Base-by-base conservation (phyloP, 2,797 vertebrate genomes). In the Crenichthys baileyi region DNA sequence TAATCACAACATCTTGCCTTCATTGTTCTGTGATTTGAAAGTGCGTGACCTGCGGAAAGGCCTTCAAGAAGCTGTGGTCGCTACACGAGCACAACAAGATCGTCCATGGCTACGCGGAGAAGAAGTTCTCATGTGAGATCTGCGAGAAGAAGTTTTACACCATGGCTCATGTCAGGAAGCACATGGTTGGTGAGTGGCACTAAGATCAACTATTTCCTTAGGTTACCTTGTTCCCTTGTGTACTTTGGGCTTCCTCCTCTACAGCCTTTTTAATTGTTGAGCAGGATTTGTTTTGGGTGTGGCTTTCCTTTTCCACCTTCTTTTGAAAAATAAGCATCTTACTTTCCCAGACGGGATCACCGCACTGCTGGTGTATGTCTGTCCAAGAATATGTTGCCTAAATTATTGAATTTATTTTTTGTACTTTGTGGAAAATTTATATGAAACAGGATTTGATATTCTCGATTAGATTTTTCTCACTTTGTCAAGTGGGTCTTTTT, bases 81-180 rank as follows among this genome's bases (percentile, higher is more conserved):
- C 91, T 99, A 70, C 98, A 99, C 0, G 98, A 99, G 84, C 98
- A 99, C 86, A 99, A 98, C 94, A 99, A 99, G 94, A 98, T 98
- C 0, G 97, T 99, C 81, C 98, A 99, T 0, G 97, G 98, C 86
- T 99, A 98, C 0, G 98, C 98, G 0, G 98, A 99, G 93, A 99
- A 99, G 95, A 99, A 98, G 88, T 99, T 99, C 95, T 98, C 98
- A 24, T 99, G 98, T 0, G 98, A 99, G 94, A 98, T 99, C 91
- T 99, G 98, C 0, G 98, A 99, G 91, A 99, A 99, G 96, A 99
- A 98, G 92, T 99, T 99, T 94, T 98, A 99, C 95, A 99, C 98
- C 74, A 99, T 99, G 98, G 98, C 98, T 3, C 98, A 99, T 0
- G 98, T 99, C 90, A 95, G 98, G 91, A 99, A 99, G 94, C 98